Percentiles rank a stretch among this genome's conserved stretches.
phyloP scores from a whole-genome alignment of 1,140 invertebrate genomes.

The Mamestra configurata region DNA sequence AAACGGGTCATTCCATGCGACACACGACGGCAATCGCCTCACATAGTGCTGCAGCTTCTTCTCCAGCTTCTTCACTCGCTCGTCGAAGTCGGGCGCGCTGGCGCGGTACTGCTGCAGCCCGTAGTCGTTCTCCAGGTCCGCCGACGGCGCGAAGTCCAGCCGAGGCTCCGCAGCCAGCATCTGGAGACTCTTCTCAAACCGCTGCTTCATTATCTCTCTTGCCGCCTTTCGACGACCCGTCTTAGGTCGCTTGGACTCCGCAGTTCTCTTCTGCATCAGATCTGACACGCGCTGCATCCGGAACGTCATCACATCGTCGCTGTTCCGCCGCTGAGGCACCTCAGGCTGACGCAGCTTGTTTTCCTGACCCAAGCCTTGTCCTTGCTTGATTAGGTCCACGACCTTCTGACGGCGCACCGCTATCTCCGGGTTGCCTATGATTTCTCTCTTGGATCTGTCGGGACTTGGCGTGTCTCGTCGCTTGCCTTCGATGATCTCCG shows the following conservation, averaged over 20 bases:
- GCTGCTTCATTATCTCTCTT: slow-evolving; percentile 75
- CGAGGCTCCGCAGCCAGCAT: slow-evolving; percentile 76
- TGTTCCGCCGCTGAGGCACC: slow-evolving; percentile 62
- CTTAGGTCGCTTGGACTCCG: slow-evolving; percentile 67
- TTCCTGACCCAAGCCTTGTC: slow-evolving; percentile 58
- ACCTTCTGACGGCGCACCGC: slow-evolving; percentile 71
- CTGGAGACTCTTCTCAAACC: slow-evolving; percentile 81
- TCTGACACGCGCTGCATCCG: slow-evolving; percentile 76
- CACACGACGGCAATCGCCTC: slow-evolving; percentile 77
- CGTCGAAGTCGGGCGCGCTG: slow-evolving; percentile 82
- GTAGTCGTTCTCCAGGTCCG: slow-evolving; percentile 77
- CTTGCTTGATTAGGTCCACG: slow-evolving; percentile 67
- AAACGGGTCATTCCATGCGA: slow-evolving; percentile 65
- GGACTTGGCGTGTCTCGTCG: slow-evolving; percentile 68
- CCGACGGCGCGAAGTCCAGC: slow-evolving; percentile 66
- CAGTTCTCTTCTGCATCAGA: slow-evolving; percentile 73
- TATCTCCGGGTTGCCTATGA: slow-evolving; percentile 76
- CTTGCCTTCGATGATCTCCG: slow-evolving; percentile 79
- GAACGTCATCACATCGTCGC: slow-evolving; percentile 71
- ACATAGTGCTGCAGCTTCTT: slow-evolving; percentile 81
- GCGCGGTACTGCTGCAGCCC: slow-evolving; percentile 88
- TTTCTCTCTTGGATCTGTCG: slow-evolving; percentile 68
- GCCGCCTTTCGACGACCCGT: slow-evolving; percentile 72
- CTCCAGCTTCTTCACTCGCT: slow-evolving; percentile 79
- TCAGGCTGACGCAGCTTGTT: slow-evolving; percentile 60